phyloP scores from a whole-genome alignment of 1,140 invertebrate species.

The Heterodera schachtii region DNA sequence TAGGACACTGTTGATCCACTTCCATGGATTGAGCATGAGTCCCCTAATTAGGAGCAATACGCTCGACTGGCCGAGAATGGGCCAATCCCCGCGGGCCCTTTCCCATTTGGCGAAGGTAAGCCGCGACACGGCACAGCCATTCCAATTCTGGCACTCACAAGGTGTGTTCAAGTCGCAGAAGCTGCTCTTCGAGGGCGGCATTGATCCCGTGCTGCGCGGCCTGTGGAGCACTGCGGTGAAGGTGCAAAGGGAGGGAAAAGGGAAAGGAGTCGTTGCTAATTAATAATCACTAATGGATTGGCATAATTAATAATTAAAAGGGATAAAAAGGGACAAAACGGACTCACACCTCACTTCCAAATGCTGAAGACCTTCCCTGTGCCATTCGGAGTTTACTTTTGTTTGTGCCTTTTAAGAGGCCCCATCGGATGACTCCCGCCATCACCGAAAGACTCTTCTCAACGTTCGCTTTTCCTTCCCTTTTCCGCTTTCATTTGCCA shows the following conservation, averaged over 20 bases:
- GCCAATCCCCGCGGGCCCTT: slow-evolving; percentile 54
- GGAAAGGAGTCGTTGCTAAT: no score
- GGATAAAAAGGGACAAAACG: no score
- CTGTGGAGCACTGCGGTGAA: slow-evolving; percentile 82
- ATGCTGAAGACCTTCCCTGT: no score
- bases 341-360: no score
- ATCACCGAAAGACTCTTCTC: slow-evolving; percentile 64
- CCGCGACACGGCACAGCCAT: background rate
- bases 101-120: slow-evolving; percentile 54
- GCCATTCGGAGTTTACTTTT: background rate
- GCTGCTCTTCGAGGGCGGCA: slow-evolving; percentile 62
- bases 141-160: background rate
- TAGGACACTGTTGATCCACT: background rate
- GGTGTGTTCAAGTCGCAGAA: slow-evolving; percentile 64
- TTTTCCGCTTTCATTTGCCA: slow-evolving; percentile 68
- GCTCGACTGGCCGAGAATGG: slow-evolving; percentile 44
- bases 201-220: slow-evolving; percentile 76
- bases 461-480: slow-evolving; percentile 72
- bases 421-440: slow-evolving; percentile 64
- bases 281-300: no score
- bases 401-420: slow-evolving; percentile 75
- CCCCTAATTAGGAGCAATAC: slow-evolving; percentile 39
- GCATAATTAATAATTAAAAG: no score
- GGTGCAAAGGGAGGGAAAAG: no score
- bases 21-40: no score